Evolutionary conservation across 1,140 invertebrate species (phyloP).

Genomic region (Berghia stephanieae): DNA sequence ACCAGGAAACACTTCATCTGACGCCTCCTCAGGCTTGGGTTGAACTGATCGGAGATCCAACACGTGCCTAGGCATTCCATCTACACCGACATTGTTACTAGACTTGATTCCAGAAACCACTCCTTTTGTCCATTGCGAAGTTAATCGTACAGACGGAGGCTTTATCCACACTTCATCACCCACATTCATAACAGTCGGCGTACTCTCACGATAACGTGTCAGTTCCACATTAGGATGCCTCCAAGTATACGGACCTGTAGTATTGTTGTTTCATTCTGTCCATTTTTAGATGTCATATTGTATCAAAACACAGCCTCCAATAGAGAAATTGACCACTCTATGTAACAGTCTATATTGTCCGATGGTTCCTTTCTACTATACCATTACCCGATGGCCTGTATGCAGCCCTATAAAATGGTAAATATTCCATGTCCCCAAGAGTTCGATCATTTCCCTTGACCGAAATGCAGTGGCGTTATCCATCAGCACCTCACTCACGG

Average conservation of each 20-base stretch:
- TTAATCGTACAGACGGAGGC: not conserved
- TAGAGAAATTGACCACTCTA: not conserved
- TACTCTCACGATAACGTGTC: not conserved
- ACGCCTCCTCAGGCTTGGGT: not conserved
- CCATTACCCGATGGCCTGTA: not conserved
- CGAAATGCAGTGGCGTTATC: constrained; percentile 5
- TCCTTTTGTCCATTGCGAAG: not conserved
- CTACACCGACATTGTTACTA: not conserved
- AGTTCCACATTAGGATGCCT: constrained; percentile 1
- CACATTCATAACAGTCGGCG: not conserved
- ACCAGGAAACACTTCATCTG: not conserved
- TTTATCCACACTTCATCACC: constrained; percentile 6
- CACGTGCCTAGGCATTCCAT: not conserved
- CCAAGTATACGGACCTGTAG: not conserved
- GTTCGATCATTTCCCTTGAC: not conserved
- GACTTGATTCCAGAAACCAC: not conserved
- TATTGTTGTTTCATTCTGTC: constrained; percentile 5
- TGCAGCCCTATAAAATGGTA: not conserved
- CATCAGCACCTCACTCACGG: constrained; percentile 2
- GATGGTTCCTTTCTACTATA: constrained; percentile 7
- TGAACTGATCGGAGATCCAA: too few species aligned
- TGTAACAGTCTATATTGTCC: not conserved
- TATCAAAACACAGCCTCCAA: constrained; percentile 6
- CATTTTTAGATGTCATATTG: not conserved
- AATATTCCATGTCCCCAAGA: not conserved